Percentiles rank a stretch among this genome's conserved stretches.
Evolutionary conservation across 2,888 invertebrate genomes (phyloP).

Genomic region (Petrophora chlorosata): DNA sequence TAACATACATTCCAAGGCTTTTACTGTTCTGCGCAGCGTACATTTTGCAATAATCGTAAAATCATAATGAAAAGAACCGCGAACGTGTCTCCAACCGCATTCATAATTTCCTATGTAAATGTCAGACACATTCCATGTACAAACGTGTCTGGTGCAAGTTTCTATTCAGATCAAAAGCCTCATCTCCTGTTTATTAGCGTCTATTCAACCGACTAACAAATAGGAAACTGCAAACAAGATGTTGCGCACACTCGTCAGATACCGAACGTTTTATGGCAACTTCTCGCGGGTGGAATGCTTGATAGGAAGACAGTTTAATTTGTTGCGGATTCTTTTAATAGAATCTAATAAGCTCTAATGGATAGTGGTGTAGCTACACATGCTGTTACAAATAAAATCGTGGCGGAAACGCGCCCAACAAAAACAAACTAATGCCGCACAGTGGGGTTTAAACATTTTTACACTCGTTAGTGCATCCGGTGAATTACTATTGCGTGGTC

Average conservation of each 20-base stretch:
- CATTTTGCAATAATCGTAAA: constrained; percentile 38
- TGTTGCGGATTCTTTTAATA: constrained; percentile 39
- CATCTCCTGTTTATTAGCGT: constrained; percentile 49
- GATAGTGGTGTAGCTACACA: constrained; percentile 43
- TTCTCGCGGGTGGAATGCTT: constrained; percentile 36
- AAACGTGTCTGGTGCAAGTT: constrained; percentile 34
- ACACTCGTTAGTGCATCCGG: constrained; percentile 83
- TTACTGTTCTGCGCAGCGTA: no score
- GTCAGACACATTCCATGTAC: constrained; percentile 29
- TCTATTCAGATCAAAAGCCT: constrained; percentile 53
- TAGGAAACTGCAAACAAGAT: constrained; percentile 47
- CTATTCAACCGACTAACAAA: constrained; percentile 44
- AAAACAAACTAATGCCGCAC: constrained; percentile 69
- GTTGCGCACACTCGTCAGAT: constrained; percentile 31
- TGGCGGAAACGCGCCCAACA: constrained; percentile 68
- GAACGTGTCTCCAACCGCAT: constrained; percentile 24
- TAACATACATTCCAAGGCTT: constrained; percentile 9
- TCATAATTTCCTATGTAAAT: constrained; percentile 34
- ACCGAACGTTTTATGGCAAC: constrained; percentile 36
- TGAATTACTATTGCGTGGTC: constrained; percentile 74
- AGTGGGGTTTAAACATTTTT: constrained; percentile 67
- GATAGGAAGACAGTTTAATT: constrained; percentile 37
- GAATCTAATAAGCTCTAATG: constrained; percentile 47
- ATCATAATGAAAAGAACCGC: constrained; percentile 32
- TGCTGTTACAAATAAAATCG: constrained; percentile 55